Base-by-base conservation (phyloP, 2,113 vertebrate species). In the Naja naja region DNA sequence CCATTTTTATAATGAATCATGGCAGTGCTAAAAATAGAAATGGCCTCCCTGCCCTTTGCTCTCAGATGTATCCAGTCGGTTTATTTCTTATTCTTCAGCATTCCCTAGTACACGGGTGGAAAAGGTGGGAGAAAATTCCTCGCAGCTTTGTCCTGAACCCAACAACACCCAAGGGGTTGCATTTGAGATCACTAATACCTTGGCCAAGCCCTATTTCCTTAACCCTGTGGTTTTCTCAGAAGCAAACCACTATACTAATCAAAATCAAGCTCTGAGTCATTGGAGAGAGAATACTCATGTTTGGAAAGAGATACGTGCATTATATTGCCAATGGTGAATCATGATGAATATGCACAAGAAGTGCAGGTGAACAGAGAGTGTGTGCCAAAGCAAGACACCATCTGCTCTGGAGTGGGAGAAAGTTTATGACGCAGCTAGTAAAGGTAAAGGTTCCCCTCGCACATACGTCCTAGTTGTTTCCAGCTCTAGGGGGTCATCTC, bases 1-100 rank as follows among this genome's bases (percentile, higher is more conserved):
- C 92, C 97, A 97, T 98, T 98, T 97, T 97, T 96, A 91, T 88
- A 97, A 95, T 97, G 97, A 97, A 98, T 97, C 97, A 97, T 93
- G 90, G 95, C 94, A 95, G 91, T 64, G 89, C 89, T 93, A 96
- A 96, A 92, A 96, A 94, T 23, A 64, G 93, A 95, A 94, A 95
- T 93, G 45, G 91, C 27, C 20, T 60, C 56, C 39, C 88, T 25
- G n/a, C 18, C 30, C 45, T 45, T 25, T 49, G 4, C 90, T 20
- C 2, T 12, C 18, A 6, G 30, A 92, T 95, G 93, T 93, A 43
- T 94, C 94, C 88, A 93, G 22, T 92, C 27, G 95, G 96, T 97
- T 97, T 94, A 95, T 91, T 88, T 11, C 60, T 93, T 94, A 92
- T 92, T 93, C 85, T 91, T 93, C 95, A 95, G 64, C 93, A 94